Evolutionary conservation across 1,140 invertebrate genomes (phyloP).

Genomic region (Cotesia vestalis): DNA sequence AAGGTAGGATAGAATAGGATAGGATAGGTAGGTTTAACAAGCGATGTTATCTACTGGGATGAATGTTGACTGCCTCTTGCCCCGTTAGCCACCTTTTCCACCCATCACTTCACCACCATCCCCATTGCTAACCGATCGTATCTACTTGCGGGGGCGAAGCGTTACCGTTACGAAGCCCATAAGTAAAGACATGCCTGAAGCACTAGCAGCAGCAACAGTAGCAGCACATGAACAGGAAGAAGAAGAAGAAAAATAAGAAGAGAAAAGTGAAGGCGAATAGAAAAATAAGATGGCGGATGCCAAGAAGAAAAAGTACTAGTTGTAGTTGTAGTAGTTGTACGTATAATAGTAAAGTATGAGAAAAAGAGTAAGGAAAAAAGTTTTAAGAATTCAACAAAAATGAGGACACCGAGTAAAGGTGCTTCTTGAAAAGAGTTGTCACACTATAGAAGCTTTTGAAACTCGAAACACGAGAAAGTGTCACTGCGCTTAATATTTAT

Average conservation of each 20-base stretch:
- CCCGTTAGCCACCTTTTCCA: slow-evolving; percentile 1
- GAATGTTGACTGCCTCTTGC: slow-evolving; percentile 36
- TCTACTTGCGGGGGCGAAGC: slow-evolving; percentile 19
- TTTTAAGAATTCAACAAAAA: slow-evolving; percentile 4
- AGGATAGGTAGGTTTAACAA: slow-evolving; percentile 42
- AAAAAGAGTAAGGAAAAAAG: not conserved
- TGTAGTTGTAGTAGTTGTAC: too few species aligned
- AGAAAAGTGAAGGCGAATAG: not conserved
- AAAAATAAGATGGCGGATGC: not conserved
- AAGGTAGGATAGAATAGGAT: slow-evolving; percentile 5
- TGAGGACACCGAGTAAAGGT: not conserved
- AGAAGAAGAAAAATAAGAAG: not conserved
- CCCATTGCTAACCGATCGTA: slow-evolving; percentile 34
- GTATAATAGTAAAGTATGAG: too few species aligned
- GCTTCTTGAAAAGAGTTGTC: slow-evolving; percentile 20
- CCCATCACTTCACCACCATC: slow-evolving; percentile 18
- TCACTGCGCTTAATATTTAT: slow-evolving; percentile 13
- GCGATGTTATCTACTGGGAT: slow-evolving; percentile 44
- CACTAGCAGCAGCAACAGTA: slow-evolving; percentile 1
- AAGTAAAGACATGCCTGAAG: slow-evolving; percentile 23
- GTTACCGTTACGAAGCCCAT: slow-evolving; percentile 28
- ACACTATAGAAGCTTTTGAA: slow-evolving; percentile 7
- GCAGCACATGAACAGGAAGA: slow-evolving; percentile 9
- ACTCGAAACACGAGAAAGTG: slow-evolving; percentile 12
- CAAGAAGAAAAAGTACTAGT: not conserved